Evolutionary conservation across 2,888 invertebrate species (phyloP), one percentile per base, ranked within the genome.

Genomic region (Pristionchus japonicus): DNA sequence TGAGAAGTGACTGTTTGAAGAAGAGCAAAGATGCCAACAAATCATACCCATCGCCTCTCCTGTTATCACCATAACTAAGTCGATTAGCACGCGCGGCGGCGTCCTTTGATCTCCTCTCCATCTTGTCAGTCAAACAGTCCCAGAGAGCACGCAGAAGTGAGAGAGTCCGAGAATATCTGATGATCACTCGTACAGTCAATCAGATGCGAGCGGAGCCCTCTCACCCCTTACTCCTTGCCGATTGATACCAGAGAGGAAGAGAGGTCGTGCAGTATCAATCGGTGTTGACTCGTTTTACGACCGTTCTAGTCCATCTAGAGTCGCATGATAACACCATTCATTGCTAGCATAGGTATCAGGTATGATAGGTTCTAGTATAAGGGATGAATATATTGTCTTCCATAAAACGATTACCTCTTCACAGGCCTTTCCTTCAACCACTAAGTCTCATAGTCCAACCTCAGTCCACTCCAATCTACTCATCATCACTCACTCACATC

Each of bases 231-330:
- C 77, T 47, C 77, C 77, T 77, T 77, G 20, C 40, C 27, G 34
- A 77, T 77, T 77, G 77, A 77, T 77, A 77, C 70, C 70, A 70
- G 64, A n/a, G n/a, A n/a, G n/a, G n/a, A n/a, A n/a, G n/a, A n/a
- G n/a, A n/a, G n/a, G n/a, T n/a, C n/a, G n/a, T n/a, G n/a, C 11
- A 43, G 13, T n/a, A 77, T 77, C 27, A 77, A 40, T 77, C 47
- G 43, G n/a, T 13, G 40, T 27, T 77, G 57, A n/a, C 57, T 20
- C 57, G 23, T 20, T 57, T 57, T 57, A 57, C n/a, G 23, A 57
- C 57, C 57, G 57, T 57, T 57, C 57, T n/a, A n/a, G 57, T n/a
- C 57, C 52, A 9, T 57, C 23, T n/a, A 57, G 23, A 57, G 23
- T 23, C 57, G 23, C n/a, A 43, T 43, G 7, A 43, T 43, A 43